Base-by-base conservation (phyloP, 2,797 vertebrate genomes). In the Enteromius radiatus region DNA sequence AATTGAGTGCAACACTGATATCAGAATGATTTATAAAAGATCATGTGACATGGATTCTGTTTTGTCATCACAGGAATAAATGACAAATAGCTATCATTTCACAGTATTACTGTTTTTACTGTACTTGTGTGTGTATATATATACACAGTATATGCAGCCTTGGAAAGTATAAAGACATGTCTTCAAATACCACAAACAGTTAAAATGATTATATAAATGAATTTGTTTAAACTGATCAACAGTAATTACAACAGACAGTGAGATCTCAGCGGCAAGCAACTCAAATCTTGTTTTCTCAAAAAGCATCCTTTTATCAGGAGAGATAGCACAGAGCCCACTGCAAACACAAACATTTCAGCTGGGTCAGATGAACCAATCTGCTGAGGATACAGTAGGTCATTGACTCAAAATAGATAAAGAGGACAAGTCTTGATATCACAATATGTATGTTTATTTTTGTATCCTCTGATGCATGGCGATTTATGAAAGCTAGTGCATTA, bases 391-490 rank as follows among this genome's bases (percentile, higher is more conserved):
- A 65, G 31, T n/a, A 65, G 70, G 31, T 49, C 59, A 41, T 54
- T 41, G 45, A 61, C 26, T 80, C 36, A 63, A 81, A 73, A 64
- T 73, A 63, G 19, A 80, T 36, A 45, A 28, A 61, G 56, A 61
- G 28, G 41, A 73, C 54, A 49, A 4, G 28, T 64, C 69, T 49
- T 15, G 26, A 33, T 81, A 38, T 63, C 68, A 49, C 36, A 49
- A 61, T 23, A 21, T 81, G 38, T 6, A 5, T 0, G 0, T 70
- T 61, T 70, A 70, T 70, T 80, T 78, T 70, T 33, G 52, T 31
- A 23, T 70, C 38, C 52, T 80, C 26, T 61, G 41, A 71, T 71
- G 38, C 28, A 23, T 61, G 12, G 68, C n/a, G 6, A 11, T 26
- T 54, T 38, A n/a, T 52, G 23, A 64, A 61, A 43, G 28, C 63